These are phyloP conservation scores for Paratrypauchen microcephalus DNA, from an alignment of 2,797 vertebrate species.

Conservation along the genomic window DNA sequence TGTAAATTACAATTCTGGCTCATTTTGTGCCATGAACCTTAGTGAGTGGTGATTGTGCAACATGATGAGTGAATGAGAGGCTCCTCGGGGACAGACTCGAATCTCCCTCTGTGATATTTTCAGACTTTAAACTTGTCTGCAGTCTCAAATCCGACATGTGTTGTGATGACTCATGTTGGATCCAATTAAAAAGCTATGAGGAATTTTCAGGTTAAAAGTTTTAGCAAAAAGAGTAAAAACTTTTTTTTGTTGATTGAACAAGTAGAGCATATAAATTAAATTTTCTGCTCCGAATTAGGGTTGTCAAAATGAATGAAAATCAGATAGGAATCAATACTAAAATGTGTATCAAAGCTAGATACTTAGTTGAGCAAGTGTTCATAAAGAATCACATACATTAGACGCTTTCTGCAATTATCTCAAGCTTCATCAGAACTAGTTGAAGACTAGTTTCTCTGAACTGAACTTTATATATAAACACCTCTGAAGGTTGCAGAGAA, in stretches of 20 bases:
- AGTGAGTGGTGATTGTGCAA: constrained; percentile 52
- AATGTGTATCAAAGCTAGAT: too few species aligned
- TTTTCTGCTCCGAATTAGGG: too few species aligned
- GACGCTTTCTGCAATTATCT: too few species aligned
- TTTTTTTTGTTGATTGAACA: neutral
- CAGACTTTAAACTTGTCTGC: neutral
- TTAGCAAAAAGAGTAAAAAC: neutral
- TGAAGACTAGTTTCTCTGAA: too few species aligned
- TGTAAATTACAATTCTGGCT: constrained; percentile 42
- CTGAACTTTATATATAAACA: too few species aligned
- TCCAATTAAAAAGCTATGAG: neutral
- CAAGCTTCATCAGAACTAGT: too few species aligned
- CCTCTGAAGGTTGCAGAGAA: too few species aligned
- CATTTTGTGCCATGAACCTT: constrained; percentile 45
- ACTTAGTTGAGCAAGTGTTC: too few species aligned
- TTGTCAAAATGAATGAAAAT: too few species aligned
- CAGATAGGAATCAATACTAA: too few species aligned
- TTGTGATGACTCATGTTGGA: neutral
- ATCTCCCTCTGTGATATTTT: neutral
- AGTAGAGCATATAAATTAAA: too few species aligned
- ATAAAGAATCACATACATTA: too few species aligned
- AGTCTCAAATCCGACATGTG: neutral
- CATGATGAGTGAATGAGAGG: constrained; percentile 37
- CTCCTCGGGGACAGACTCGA: constrained; percentile 29
- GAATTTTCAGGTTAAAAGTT: neutral